These are phyloP conservation scores for Drosophila heteroneura DNA, from an alignment of 2,888 invertebrate genomes.

Conservation along the genomic window DNA sequence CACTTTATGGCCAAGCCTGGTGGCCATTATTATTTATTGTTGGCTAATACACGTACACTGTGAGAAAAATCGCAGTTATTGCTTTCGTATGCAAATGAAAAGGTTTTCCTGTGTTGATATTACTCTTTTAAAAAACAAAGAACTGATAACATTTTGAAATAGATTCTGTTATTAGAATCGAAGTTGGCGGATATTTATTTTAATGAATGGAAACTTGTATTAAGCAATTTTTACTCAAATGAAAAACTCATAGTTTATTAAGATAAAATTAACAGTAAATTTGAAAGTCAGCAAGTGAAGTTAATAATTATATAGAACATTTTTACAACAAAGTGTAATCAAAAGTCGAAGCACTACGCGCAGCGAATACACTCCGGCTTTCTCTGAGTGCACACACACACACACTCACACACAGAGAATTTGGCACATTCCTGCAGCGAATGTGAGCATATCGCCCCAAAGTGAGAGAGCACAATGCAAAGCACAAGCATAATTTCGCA, in stretches of 20 bases:
- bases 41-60: slow-evolving; percentile 12
- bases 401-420: slow-evolving; percentile 4
- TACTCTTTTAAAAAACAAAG: accelerated
- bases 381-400: not conserved
- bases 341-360: not conserved
- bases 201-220: not conserved
- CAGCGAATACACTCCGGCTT: not conserved
- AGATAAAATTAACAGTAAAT: too few relatives aligned
- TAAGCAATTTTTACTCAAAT: not conserved
- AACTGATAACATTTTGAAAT: not conserved
- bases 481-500: slow-evolving; percentile 7
- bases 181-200: not conserved
- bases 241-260: accelerated
- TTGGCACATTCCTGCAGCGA: slow-evolving; percentile 9
- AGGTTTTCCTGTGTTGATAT: not conserved
- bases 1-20: slow-evolving; percentile 39
- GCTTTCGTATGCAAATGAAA: not conserved
- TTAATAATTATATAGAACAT: not conserved
- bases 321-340: not conserved
- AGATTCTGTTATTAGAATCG: not conserved
- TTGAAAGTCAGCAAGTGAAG: too few relatives aligned
- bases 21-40: slow-evolving; percentile 63
- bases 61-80: not conserved
- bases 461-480: slow-evolving; percentile 18
- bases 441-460: slow-evolving; percentile 18